Percentiles rank a stretch among this genome's conserved stretches.
Conservation (phyloP, 2,888 invertebrate genomes). For the Micoletzkya japonica region DNA sequence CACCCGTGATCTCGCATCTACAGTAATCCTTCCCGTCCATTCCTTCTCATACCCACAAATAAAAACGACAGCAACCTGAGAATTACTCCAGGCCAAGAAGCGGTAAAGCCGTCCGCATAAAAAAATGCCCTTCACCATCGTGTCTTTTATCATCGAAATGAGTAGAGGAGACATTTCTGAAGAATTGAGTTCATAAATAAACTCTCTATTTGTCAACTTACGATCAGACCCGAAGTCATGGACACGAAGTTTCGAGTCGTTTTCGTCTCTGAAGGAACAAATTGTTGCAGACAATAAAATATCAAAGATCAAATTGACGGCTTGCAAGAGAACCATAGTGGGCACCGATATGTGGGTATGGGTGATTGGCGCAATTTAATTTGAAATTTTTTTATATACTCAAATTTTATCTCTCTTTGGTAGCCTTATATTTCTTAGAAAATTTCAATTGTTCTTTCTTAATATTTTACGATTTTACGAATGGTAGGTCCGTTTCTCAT, state of each 20-base stretch:
- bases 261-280: slow-evolving; percentile 52
- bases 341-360: no score
- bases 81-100: slow-evolving; percentile 61
- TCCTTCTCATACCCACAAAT: not conserved
- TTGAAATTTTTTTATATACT: no score
- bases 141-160: slow-evolving; percentile 37
- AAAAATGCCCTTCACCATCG: slow-evolving; percentile 38
- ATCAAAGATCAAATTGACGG: no score
- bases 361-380: no score
- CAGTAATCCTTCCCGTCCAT: not conserved
- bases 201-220: slow-evolving; percentile 1
- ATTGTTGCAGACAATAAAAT: no score
- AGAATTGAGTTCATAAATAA: not conserved
- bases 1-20: slow-evolving; percentile 60
- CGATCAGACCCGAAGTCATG: slow-evolving; percentile 37
- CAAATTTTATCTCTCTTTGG: no score
- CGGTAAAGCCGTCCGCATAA: slow-evolving; percentile 44
- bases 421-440: no score
- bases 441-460: no score
- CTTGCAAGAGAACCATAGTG: no score
- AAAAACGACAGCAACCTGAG: slow-evolving; percentile 37
- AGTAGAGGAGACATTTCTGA: slow-evolving; percentile 39
- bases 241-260: slow-evolving; percentile 36
- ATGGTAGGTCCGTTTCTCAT: no score
- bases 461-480: no score